These are phyloP conservation scores for Psittacula cyanocephala DNA, from an alignment of 2,113 vertebrate genomes.

Conservation along the genomic window DNA sequence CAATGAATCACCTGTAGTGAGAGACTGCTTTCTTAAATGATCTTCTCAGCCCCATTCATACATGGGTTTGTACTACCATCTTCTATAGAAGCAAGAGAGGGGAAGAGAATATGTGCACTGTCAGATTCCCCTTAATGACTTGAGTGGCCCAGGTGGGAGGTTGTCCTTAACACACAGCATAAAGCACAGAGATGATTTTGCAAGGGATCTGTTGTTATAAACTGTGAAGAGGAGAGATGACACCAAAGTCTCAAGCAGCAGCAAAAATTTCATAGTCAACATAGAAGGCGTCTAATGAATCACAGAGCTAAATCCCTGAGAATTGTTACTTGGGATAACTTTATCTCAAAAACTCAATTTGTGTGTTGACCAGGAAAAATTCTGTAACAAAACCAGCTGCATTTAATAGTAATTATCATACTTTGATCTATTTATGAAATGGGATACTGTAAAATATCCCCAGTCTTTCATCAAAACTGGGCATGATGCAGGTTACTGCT, in stretches of 20 bases:
- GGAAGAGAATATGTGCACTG: background rate
- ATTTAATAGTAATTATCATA: background rate
- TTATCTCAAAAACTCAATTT: slow-evolving; percentile 29
- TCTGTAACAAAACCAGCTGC: background rate
- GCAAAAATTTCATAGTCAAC: slow-evolving; percentile 8
- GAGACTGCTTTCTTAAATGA: background rate
- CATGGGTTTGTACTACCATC: background rate
- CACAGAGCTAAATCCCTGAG: slow-evolving; percentile 22
- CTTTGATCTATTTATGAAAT: background rate
- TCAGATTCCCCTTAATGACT: background rate
- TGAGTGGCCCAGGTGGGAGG: background rate
- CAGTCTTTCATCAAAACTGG: background rate
- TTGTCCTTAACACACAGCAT: background rate
- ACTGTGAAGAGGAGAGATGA: background rate
- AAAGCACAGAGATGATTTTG: background rate
- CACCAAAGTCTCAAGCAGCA: slow-evolving; percentile 1
- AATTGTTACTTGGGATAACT: background rate
- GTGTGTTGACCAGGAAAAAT: slow-evolving; percentile 13
- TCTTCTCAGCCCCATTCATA: background rate
- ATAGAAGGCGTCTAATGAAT: background rate
- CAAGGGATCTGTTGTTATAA: background rate
- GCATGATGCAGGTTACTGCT: background rate
- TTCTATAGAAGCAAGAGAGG: background rate
- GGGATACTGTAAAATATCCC: background rate
- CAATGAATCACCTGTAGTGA: background rate